Conservation (phyloP, 35 echinoderm and acorn worm species). For the Chiridota heheva region DNA sequence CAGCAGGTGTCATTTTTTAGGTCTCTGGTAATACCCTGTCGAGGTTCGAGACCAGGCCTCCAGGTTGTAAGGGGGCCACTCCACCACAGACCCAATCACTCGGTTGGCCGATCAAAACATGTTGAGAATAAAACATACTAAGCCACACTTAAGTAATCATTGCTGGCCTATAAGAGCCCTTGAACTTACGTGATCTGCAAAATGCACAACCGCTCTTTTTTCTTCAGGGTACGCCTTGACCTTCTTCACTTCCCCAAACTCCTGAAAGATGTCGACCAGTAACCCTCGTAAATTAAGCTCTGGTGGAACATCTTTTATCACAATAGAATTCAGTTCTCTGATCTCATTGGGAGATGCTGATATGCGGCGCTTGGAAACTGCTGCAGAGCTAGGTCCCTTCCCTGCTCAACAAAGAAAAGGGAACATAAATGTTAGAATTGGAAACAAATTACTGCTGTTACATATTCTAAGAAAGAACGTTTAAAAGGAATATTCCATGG, state of each 20-base stretch:
- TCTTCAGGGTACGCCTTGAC: conserved; percentile 30
- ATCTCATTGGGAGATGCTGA: conserved; percentile 46
- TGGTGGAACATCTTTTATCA: conserved; percentile 51
- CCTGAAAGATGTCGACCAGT: conserved; percentile 48
- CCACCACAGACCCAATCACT: neutral
- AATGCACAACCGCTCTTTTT: conserved; percentile 43
- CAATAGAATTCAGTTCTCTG: conserved; percentile 34
- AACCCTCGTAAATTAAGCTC: conserved; percentile 29
- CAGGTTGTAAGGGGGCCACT: neutral
- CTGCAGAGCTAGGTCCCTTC: neutral
- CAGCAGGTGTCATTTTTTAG: too few species aligned
- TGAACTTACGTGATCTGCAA: conserved; percentile 78
- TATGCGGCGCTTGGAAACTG: neutral
- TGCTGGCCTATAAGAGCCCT: neutral
- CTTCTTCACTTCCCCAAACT: conserved; percentile 61
- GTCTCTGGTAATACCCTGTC: too few species aligned
- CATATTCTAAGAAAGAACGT: too few species aligned
- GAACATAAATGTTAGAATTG: neutral
- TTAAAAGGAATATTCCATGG: too few species aligned
- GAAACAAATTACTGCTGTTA: neutral
- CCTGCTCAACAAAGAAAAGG: neutral
- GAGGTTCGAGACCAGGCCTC: too few species aligned
- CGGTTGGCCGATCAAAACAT: neutral
- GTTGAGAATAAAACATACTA: neutral
- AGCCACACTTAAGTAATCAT: neutral